These are phyloP conservation scores for Drosophila greeni DNA, from an alignment of 2,888 invertebrate species.

Conservation along the genomic window DNA sequence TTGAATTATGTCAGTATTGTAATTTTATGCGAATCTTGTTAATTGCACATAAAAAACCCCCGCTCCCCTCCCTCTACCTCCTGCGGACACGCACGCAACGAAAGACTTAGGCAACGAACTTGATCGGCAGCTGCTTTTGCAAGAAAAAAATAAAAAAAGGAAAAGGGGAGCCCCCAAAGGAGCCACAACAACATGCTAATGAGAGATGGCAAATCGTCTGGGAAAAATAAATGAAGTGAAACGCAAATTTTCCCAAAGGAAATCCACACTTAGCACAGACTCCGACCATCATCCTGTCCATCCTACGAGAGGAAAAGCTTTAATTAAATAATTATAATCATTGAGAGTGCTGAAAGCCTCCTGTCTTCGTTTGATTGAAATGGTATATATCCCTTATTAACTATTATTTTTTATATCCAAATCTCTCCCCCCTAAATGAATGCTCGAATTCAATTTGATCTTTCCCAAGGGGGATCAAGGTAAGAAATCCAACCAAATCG, in stretches of 20 bases:
- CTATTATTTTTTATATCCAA: too few relatives aligned
- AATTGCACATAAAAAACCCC: slow-evolving; percentile 61
- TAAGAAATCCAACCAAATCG: neutral
- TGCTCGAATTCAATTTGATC: slow-evolving; percentile 28
- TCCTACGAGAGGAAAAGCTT: slow-evolving; percentile 12
- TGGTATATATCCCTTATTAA: neutral
- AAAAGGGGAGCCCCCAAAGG: slow-evolving; percentile 1
- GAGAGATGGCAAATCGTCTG: slow-evolving; percentile 34
- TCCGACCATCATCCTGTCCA: slow-evolving; percentile 10
- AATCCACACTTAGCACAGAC: slow-evolving; percentile 24
- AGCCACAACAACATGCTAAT: slow-evolving; percentile 47
- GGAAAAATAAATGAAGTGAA: slow-evolving; percentile 28
- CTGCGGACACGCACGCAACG: slow-evolving; percentile 43
- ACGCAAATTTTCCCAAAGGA: slow-evolving; percentile 18
- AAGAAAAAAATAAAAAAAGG: neutral
- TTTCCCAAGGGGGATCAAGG: neutral
- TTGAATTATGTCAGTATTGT: slow-evolving; percentile 77
- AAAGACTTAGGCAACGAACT: slow-evolving; percentile 68
- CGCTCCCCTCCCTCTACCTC: neutral
- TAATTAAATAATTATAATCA: slow-evolving; percentile 11
- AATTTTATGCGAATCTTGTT: slow-evolving; percentile 71
- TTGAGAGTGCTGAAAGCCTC: slow-evolving; percentile 9
- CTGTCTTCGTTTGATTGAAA: slow-evolving; percentile 10
- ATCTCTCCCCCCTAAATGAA: too few relatives aligned
- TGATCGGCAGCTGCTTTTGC: slow-evolving; percentile 36